Evolutionary conservation across 2,888 invertebrate genomes (phyloP).

Genomic region (Spatulosminthurus flaviceps): DNA sequence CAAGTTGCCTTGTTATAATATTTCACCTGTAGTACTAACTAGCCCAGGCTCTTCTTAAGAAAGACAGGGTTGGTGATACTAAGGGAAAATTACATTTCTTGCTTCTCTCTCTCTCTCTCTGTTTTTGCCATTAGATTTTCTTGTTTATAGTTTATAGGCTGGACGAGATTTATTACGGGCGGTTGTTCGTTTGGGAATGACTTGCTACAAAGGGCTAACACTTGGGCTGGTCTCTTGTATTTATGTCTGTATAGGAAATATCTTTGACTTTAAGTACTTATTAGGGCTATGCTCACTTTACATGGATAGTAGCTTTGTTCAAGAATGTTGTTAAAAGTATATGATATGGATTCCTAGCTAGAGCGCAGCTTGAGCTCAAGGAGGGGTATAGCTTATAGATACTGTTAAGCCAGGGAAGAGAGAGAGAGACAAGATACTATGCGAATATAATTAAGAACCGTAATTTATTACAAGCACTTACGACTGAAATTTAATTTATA

Average conservation of each 20-base stretch:
- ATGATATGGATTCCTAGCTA: too few species aligned
- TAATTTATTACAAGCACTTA: slow-evolving; percentile 45
- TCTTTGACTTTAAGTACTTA: too few species aligned
- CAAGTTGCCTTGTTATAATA: not conserved
- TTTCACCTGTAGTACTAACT: slow-evolving; percentile 5
- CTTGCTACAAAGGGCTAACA: not conserved
- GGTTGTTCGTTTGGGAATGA: slow-evolving; percentile 6
- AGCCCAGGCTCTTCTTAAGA: not conserved
- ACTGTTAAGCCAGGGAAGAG: not conserved
- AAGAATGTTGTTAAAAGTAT: too few species aligned
- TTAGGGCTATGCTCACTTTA: too few species aligned
- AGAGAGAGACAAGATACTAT: not conserved
- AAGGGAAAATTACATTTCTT: slow-evolving; percentile 42
- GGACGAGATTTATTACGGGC: slow-evolving; percentile 33
- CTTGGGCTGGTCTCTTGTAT: not conserved
- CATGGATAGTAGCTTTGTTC: too few species aligned
- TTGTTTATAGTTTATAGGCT: slow-evolving; percentile 35
- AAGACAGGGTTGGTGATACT: slow-evolving; percentile 6
- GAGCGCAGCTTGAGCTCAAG: too few species aligned
- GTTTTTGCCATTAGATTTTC: slow-evolving; percentile 38
- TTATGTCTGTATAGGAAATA: too few species aligned
- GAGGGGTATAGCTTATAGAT: not conserved
- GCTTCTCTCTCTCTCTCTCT: slow-evolving; percentile 29
- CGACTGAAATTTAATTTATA: slow-evolving; percentile 46
- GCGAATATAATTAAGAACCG: slow-evolving; percentile 44